These are phyloP conservation scores for Drosophila anomalipes DNA, from an alignment of 2,888 invertebrate genomes.

Conservation along the genomic window DNA sequence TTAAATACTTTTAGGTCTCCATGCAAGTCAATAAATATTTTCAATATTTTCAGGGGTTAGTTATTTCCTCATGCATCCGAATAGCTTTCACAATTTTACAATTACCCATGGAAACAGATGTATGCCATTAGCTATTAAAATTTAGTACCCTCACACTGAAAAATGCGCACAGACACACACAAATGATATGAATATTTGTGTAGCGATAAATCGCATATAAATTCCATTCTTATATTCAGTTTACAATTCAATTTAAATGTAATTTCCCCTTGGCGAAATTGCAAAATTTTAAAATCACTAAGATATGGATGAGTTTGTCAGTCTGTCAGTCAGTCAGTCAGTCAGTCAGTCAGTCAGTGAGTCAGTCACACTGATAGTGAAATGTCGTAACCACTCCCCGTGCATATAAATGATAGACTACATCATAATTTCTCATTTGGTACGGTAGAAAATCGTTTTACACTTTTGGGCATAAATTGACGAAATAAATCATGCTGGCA, in stretches of 20 bases:
- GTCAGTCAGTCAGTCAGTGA: neutral
- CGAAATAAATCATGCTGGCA: slow-evolving; percentile 80
- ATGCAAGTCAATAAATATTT: neutral
- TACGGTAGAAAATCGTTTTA: slow-evolving; percentile 60
- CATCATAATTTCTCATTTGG: slow-evolving; percentile 67
- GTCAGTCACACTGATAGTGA: slow-evolving; percentile 13
- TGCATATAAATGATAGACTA: slow-evolving; percentile 52
- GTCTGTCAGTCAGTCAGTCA: neutral
- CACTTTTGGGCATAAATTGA: slow-evolving; percentile 69
- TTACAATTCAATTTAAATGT: slow-evolving; percentile 77
- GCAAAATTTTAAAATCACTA: slow-evolving; percentile 49
- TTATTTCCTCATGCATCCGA: neutral
- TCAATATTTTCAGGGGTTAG: neutral
- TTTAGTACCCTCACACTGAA: neutral
- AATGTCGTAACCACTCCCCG: slow-evolving; percentile 42
- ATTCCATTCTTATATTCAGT: slow-evolving; percentile 51
- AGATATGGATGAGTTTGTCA: slow-evolving; percentile 13
- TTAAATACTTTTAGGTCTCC: neutral
- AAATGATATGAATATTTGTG: neutral
- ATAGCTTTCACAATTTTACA: neutral
- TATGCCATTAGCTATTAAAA: slow-evolving; percentile 21
- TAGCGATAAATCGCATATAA: slow-evolving; percentile 34
- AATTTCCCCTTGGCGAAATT: slow-evolving; percentile 72
- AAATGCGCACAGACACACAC: neutral
- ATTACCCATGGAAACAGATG: slow-evolving; percentile 24